Conservation (phyloP, 2,797 vertebrate species). For the Pseudochirops cupreus region DNA sequence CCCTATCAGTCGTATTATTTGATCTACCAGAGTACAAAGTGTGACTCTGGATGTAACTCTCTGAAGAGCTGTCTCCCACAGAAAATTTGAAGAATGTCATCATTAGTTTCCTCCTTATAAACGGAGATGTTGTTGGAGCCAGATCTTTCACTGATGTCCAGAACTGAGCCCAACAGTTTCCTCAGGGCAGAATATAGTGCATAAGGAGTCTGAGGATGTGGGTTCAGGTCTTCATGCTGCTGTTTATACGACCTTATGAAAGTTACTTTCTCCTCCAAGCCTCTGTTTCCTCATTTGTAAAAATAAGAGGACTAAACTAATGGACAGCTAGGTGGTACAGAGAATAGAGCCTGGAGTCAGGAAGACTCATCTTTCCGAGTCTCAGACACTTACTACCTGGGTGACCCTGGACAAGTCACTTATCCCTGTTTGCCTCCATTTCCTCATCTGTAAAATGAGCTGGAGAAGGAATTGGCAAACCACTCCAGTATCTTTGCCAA, state of each 20-base stretch:
- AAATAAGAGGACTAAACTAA: background rate
- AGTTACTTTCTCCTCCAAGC: background rate
- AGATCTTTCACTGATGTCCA: background rate
- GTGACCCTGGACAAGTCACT: background rate
- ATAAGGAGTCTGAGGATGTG: background rate
- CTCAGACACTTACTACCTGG: background rate
- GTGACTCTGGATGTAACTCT: slow-evolving; percentile 20
- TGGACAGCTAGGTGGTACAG: no score
- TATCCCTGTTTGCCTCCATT: background rate
- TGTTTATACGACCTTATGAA: background rate
- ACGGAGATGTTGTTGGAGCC: fast-evolving
- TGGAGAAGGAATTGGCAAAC: background rate
- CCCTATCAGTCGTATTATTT: background rate
- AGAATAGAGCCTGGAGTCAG: background rate
- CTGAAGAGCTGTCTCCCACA: background rate
- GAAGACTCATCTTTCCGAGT: no score
- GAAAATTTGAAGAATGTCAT: slow-evolving; percentile 6
- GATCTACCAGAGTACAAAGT: background rate
- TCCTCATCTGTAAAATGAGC: background rate
- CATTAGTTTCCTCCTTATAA: background rate
- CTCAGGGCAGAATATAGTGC: background rate
- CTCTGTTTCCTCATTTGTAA: background rate
- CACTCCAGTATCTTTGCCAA: background rate
- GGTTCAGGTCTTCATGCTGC: background rate
- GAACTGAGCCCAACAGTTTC: background rate